Evolutionary conservation across 2,888 invertebrate species (phyloP).

Genomic region (Cabera pusaria): DNA sequence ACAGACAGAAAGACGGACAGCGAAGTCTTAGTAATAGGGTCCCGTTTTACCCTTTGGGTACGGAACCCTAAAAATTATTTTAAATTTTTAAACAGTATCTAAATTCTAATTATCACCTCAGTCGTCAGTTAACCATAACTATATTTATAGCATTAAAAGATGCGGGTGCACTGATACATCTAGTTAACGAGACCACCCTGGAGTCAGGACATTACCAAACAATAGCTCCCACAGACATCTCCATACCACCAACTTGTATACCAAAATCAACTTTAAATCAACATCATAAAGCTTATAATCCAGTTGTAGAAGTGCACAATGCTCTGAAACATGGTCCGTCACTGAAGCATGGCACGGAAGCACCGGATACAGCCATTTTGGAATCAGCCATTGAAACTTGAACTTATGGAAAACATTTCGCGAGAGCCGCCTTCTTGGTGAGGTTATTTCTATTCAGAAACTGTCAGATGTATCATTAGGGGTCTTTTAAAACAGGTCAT

Average conservation of each 20-base stretch:
- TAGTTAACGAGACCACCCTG: conserved; percentile 34
- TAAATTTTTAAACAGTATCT: too few relatives aligned
- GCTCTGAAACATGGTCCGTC: conserved; percentile 23
- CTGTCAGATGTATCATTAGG: too few relatives aligned
- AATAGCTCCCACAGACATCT: conserved; percentile 25
- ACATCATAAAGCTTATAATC: conserved; percentile 3
- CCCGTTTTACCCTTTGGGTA: too few relatives aligned
- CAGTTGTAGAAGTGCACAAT: conserved; percentile 1
- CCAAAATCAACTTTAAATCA: conserved; percentile 3
- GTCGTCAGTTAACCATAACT: conserved; percentile 17
- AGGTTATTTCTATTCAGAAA: not conserved
- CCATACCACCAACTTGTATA: not conserved
- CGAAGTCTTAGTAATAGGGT: too few relatives aligned
- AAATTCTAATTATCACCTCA: conserved; percentile 6
- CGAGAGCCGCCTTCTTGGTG: conserved; percentile 1
- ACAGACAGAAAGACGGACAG: too few relatives aligned
- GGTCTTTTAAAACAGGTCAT: too few relatives aligned
- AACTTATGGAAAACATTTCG: conserved; percentile 22
- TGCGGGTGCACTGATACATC: conserved; percentile 32
- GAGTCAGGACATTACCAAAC: conserved; percentile 29
- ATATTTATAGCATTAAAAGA: conserved; percentile 19
- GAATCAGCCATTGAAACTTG: conserved; percentile 25
- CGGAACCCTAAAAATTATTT: too few relatives aligned
- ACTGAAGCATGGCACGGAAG: conserved; percentile 30
- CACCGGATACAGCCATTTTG: conserved; percentile 27